Evolutionary conservation across 2,888 invertebrate species (phyloP), one percentile per base, ranked within the genome.

Genomic region (Tenthredo distinguenda): DNA sequence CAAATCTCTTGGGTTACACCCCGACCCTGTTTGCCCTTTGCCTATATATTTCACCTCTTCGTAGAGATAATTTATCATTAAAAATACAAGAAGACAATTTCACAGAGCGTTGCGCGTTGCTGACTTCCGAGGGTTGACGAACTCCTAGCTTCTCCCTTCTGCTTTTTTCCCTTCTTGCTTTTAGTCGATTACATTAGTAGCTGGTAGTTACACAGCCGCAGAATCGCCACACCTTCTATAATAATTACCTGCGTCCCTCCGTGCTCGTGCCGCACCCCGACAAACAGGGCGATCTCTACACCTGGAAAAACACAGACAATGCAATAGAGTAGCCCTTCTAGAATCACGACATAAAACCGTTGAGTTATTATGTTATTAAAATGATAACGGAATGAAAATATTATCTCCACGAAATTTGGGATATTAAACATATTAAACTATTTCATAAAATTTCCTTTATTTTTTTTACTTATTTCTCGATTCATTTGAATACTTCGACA

Each of bases 221-320:
- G 86, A 85, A 85, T 72, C 86, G 88, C 87, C 90, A 87, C 90
- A 87, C 90, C 90, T 90, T 88, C 87, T 86, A 85, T 87, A 84
- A 87, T 87, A 87, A 88, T 87, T 87, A 87, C 79, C 84, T 85
- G 83, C 86, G 65, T 86, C 12, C 79, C 83, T 85, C 86, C 85
- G 37, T 86, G 9, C 43, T 31, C 9, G 4, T 47, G 68, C 26
- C 83, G 83, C 83, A 83, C 83, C 83, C 71, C 68, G 43, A 40
- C 50, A 47, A 77, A 77, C 77, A 31, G 50, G 18, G 43, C 34
- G 34, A 77, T 77, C 77, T 77, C 50, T 50, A 31, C 77, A 47
- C 77, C 77, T 55, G 77, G 77, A 77, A 77, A 5, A 26, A 50
- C 34, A 5, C 12, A 34, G 18, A 47, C 50, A 34, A n/a, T n/a